phyloP scores from a whole-genome alignment of 2,888 invertebrate genomes.

The Ariolimax columbianus region DNA sequence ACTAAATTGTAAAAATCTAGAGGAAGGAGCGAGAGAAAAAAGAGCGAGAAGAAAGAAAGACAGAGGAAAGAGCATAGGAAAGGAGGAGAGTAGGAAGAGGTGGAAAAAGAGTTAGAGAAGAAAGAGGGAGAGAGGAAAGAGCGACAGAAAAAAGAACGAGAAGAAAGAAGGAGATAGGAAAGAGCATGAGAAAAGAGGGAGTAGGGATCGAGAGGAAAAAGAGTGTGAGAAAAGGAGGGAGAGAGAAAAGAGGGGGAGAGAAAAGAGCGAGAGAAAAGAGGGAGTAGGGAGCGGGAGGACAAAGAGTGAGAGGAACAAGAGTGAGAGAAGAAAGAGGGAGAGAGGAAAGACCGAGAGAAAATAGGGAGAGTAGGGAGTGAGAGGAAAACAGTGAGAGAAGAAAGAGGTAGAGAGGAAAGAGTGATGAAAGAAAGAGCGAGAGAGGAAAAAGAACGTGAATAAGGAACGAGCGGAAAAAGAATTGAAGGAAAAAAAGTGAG shows the following conservation, averaged over 20 bases:
- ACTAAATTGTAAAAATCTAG: too few species aligned
- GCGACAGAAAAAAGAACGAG: background rate
- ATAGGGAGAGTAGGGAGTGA: background rate
- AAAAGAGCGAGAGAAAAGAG: background rate
- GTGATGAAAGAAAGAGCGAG: background rate
- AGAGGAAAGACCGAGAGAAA: background rate
- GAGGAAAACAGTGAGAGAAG: background rate
- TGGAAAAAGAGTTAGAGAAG: background rate
- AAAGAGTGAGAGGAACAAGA: background rate
- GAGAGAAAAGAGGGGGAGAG: background rate
- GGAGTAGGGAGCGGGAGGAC: background rate
- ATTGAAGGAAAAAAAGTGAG: background rate
- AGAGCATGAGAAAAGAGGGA: background rate
- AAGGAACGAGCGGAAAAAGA: background rate
- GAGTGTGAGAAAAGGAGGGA: background rate
- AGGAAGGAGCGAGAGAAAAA: background rate
- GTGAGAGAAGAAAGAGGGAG: too few species aligned
- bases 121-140: background rate
- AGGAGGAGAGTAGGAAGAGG: background rate
- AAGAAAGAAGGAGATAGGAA: conserved; percentile 14
- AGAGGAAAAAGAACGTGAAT: background rate
- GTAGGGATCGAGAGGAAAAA: background rate
- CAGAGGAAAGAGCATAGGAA: background rate
- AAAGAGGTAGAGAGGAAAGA: background rate
- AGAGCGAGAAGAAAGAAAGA: background rate